phyloP scores from a whole-genome alignment of 2,797 vertebrate species.

The Aeoliscus strigatus region DNA sequence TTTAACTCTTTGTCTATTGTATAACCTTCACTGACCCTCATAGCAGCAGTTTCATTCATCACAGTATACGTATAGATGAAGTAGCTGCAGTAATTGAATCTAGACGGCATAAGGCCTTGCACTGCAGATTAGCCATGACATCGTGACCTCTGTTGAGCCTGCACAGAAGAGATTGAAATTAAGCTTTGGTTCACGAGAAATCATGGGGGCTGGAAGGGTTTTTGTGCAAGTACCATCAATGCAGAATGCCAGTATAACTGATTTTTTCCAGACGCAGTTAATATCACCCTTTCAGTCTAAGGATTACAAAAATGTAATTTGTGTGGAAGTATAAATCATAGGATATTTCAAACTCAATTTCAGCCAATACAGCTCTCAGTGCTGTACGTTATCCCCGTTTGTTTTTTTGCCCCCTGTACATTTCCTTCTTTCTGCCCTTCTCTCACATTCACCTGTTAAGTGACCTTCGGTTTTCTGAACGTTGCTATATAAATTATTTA shows the following conservation, averaged over 20 bases:
- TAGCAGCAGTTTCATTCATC: conserved; percentile 51
- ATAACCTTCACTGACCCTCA: conserved; percentile 50
- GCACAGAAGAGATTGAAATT: conserved; percentile 31
- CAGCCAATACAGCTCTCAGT: too few relatives aligned
- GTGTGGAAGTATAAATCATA: too few relatives aligned
- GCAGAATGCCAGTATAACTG: neutral
- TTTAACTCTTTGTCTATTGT: conserved; percentile 11
- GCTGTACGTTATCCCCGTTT: too few relatives aligned
- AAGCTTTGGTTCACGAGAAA: conserved; percentile 16
- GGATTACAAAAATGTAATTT: too few relatives aligned
- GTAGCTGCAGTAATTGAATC: conserved; percentile 57
- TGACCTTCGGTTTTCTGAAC: too few relatives aligned
- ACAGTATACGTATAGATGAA: conserved; percentile 44
- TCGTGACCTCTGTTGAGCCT: conserved; percentile 33
- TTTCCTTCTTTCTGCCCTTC: too few relatives aligned
- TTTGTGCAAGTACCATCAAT: conserved; percentile 16
- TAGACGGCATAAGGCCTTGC: conserved; percentile 32
- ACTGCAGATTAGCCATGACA: conserved; percentile 48
- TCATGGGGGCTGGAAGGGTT: conserved; percentile 11
- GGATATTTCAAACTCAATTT: too few relatives aligned
- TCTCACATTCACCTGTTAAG: too few relatives aligned
- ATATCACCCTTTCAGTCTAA: too few relatives aligned
- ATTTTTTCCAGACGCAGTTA: neutral
- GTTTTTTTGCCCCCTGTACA: too few relatives aligned
- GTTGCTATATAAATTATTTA: too few relatives aligned